These are phyloP conservation scores for Tragelaphus buxtoni DNA, from an alignment of 2,113 vertebrate genomes.

Conservation along the genomic window DNA sequence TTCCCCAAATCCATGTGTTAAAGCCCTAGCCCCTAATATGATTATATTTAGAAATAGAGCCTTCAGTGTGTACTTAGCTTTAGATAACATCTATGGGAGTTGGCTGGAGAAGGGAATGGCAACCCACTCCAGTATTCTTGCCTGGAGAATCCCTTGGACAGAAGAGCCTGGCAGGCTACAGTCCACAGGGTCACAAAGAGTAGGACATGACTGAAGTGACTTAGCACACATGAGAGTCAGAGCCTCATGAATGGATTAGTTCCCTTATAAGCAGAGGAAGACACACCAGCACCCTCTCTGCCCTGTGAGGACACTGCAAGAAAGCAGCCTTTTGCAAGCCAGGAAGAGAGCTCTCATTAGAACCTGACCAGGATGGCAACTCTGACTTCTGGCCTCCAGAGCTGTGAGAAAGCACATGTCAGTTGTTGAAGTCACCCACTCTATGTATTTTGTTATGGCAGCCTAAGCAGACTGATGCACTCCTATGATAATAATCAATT, in stretches of 20 bases:
- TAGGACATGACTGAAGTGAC: neutral
- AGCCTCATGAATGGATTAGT: neutral
- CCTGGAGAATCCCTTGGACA: neutral
- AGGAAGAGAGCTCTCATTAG: neutral
- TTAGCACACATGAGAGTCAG: neutral
- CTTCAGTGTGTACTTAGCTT: neutral
- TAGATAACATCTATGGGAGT: neutral
- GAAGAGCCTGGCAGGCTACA: neutral
- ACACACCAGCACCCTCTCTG: neutral
- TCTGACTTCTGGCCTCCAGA: neutral
- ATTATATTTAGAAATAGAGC: neutral
- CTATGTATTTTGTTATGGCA: neutral
- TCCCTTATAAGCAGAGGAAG: neutral
- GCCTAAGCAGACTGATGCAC: neutral
- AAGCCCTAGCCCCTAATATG: neutral
- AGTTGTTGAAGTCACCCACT: neutral
- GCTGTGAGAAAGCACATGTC: neutral
- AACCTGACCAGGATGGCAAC: neutral
- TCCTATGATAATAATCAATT: neutral
- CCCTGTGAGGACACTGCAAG: neutral
- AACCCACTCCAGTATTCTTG: neutral
- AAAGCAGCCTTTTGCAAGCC: neutral
- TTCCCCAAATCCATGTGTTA: neutral
- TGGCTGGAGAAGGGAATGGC: neutral
- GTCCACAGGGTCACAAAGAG: neutral